These are phyloP conservation scores for Drosophila flavopinicola DNA, from an alignment of 2,888 invertebrate species.

Conservation along the genomic window DNA sequence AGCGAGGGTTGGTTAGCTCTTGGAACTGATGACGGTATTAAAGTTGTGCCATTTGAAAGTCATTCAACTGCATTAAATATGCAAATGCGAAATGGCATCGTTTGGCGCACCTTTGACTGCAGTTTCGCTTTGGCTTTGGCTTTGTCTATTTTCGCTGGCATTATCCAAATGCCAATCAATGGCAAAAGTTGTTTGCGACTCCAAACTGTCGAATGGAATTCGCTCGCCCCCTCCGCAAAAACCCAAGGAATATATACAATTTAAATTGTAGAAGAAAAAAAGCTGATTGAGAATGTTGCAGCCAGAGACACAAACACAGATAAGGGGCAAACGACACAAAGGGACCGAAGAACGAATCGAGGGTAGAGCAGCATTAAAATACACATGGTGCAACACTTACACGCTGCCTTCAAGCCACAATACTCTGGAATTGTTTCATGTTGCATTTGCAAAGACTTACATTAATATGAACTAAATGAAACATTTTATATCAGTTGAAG, in stretches of 20 bases:
- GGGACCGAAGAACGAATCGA: not conserved
- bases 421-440: not conserved
- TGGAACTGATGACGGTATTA: slow-evolving; percentile 40
- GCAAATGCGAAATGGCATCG: slow-evolving; percentile 66
- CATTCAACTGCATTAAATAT: slow-evolving; percentile 70
- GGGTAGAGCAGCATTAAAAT: not conserved
- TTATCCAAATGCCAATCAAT: slow-evolving; percentile 68
- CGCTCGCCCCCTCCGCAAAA: not conserved
- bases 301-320: slow-evolving; percentile 8
- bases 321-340: slow-evolving; percentile 12
- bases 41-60: slow-evolving; percentile 52
- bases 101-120: slow-evolving; percentile 53
- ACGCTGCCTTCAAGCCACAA: not conserved
- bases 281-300: slow-evolving; percentile 13
- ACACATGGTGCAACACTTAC: not conserved
- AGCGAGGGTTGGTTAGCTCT: not conserved
- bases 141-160: slow-evolving; percentile 46
- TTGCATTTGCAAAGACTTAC: not conserved
- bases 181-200: slow-evolving; percentile 38
- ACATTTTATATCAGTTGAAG: no score
- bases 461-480: no score
- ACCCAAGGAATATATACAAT: slow-evolving; percentile 13
- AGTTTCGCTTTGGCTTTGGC: slow-evolving; percentile 8
- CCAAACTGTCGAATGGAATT: slow-evolving; percentile 28
- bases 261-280: slow-evolving; percentile 27